Percentiles rank a stretch among this genome's conserved stretches.
phyloP scores from a whole-genome alignment of 1,140 invertebrate species.

The Contarinia nasturtii region DNA sequence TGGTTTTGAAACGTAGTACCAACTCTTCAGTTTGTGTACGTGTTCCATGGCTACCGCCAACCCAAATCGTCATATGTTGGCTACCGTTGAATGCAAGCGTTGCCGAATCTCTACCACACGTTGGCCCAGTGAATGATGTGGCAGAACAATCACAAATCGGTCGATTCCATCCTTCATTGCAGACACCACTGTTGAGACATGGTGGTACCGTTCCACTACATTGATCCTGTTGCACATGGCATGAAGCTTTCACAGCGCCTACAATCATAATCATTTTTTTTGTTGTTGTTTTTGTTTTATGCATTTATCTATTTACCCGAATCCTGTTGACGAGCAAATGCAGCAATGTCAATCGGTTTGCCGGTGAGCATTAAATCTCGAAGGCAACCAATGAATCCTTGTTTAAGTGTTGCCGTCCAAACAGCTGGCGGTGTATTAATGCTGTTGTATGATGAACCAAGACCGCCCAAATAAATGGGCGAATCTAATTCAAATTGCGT shows the following conservation, averaged over 20 bases:
- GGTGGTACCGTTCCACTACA: slow-evolving; percentile 50
- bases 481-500: slow-evolving; percentile 77
- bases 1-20: slow-evolving; percentile 70
- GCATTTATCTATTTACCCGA: too few species aligned
- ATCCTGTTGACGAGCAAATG: slow-evolving; percentile 75
- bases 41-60: slow-evolving; percentile 49
- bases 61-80: slow-evolving; percentile 61
- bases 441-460: slow-evolving; percentile 53
- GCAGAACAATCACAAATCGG: slow-evolving; percentile 88
- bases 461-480: slow-evolving; percentile 73
- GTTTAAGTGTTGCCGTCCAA: slow-evolving; percentile 74
- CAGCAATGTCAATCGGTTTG: slow-evolving; percentile 77
- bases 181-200: slow-evolving; percentile 79
- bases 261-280: slow-evolving; percentile 23
- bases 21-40: slow-evolving; percentile 84
- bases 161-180: slow-evolving; percentile 89
- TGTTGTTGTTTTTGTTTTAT: too few species aligned
- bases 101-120: slow-evolving; percentile 78
- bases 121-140: slow-evolving; percentile 77
- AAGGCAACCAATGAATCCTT: slow-evolving; percentile 91
- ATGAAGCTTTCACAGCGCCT: slow-evolving; percentile 71
- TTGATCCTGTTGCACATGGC: slow-evolving; percentile 59
- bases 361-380: slow-evolving; percentile 84
- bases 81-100: slow-evolving; percentile 76
- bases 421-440: slow-evolving; percentile 63